Percentiles rank a stretch among this genome's conserved stretches.
Conservation (phyloP, 2,888 invertebrate genomes). For the Didymodactylos carnosus region DNA sequence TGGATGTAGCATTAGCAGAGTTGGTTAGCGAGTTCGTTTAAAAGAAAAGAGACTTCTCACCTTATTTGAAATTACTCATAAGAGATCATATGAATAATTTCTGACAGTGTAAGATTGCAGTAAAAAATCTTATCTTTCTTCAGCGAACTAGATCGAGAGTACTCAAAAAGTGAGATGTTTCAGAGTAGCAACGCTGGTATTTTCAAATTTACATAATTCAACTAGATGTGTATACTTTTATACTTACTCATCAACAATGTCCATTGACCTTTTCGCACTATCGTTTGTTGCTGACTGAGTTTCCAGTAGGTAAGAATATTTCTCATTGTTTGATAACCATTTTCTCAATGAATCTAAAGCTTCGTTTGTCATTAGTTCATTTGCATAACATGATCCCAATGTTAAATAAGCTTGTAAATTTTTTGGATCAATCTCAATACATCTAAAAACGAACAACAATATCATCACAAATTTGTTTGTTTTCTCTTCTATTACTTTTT, state of each 20-base stretch:
- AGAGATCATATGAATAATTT: too few species aligned
- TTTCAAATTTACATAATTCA: neutral
- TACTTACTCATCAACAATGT: neutral
- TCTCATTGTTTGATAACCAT: conserved; percentile 48
- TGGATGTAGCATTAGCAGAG: too few species aligned
- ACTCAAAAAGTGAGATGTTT: too few species aligned
- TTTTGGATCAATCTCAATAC: conserved; percentile 54
- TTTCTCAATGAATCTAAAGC: conserved; percentile 56
- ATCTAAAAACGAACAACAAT: conserved; percentile 32
- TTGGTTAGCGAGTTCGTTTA: too few species aligned
- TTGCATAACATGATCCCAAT: conserved; percentile 77
- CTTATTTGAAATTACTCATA: too few species aligned
- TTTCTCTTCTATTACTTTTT: conserved; percentile 41
- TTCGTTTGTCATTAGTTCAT: conserved; percentile 74
- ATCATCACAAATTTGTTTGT: neutral
- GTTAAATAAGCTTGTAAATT: conserved; percentile 68
- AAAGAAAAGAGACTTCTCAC: too few species aligned
- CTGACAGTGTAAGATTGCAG: too few species aligned
- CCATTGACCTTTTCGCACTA: neutral
- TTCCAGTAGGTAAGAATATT: conserved; percentile 51
- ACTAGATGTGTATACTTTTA: conserved; percentile 4
- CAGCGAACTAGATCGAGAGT: too few species aligned
- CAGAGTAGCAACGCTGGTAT: conserved; percentile 13
- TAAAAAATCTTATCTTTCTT: too few species aligned
- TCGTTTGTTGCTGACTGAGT: conserved; percentile 1